Conservation (phyloP, 2,888 invertebrate species). For the Zygogramma bicolorata region DNA sequence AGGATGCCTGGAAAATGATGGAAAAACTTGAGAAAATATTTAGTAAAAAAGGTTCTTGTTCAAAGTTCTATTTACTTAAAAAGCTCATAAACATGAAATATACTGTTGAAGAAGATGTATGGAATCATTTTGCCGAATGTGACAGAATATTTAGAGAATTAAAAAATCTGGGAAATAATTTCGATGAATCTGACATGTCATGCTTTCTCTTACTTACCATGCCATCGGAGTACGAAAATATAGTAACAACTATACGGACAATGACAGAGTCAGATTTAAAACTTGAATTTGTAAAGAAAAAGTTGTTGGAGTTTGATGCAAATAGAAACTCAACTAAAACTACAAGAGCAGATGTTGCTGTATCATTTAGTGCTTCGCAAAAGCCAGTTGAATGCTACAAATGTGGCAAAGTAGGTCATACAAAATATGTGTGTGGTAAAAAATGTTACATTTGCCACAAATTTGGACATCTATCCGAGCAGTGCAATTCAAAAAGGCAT, state of each 20-base stretch:
- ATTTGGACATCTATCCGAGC: background rate
- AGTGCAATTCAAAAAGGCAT: background rate
- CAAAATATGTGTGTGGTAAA: slow-evolving; percentile 26
- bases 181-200: too few species aligned
- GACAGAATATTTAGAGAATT: too few species aligned
- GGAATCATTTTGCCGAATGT: too few species aligned
- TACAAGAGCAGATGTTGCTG: background rate
- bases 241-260: slow-evolving; percentile 34
- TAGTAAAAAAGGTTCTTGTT: slow-evolving; percentile 30
- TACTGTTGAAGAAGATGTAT: background rate
- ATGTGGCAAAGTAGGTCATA: slow-evolving; percentile 37
- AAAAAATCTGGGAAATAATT: too few species aligned
- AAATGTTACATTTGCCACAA: slow-evolving; percentile 28
- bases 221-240: background rate
- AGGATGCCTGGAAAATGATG: slow-evolving; percentile 31
- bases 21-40: slow-evolving; percentile 26
- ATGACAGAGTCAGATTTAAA: slow-evolving; percentile 29
- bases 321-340: slow-evolving; percentile 15
- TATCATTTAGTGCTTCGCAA: background rate
- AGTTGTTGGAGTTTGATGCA: slow-evolving; percentile 22
- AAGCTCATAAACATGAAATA: slow-evolving; percentile 10
- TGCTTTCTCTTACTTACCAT: too few species aligned
- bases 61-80: slow-evolving; percentile 20
- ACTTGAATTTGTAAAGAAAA: slow-evolving; percentile 28
- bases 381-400: slow-evolving; percentile 22